Evolutionary conservation across 2,888 invertebrate species (phyloP), one percentile per base, ranked within the genome.

Genomic region (Spialia ferax): DNA sequence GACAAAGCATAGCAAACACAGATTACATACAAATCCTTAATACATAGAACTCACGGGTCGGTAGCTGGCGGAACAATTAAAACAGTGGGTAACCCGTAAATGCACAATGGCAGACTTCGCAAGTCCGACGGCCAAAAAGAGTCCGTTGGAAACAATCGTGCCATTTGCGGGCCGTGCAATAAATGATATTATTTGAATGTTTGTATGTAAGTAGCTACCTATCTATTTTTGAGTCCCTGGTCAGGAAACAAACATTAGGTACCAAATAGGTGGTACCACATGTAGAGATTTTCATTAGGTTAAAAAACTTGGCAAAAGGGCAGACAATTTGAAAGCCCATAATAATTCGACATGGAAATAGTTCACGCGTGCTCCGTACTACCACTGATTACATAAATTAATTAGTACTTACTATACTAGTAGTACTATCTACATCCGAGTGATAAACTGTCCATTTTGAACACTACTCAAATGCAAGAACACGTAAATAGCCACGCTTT

Each of bases 61-160:
- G 60, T 67, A 67, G 61, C 60, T 22, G 22, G 18, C n/a, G 50
- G 18, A 57, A 68, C 57, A 68, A 68, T 68, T 2, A 13, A 7
- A 45, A 48, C 32, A 35, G 48, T 56, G 26, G 8, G 20, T 35
- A 48, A 60, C 68, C 45, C 56, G 61, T 67, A 56, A 66, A 56
- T 59, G 38, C 20, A 60, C 65, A 66, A 60, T 66, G 4, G 45
- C 18, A 18, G 5, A 42, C 35, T 13, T 48, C 20, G 50, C 32
- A 62, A 64, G 22, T 61, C 61, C 29, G 20, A 63, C 45, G 65
- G 45, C 26, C 64, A 59, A 71, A 69, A 62, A 48, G 11, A 22
- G 64, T 70, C 50, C 63, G 60, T 71, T 73, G 78, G 70, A 84
- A 81, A 87, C 86, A 87, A 85, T 84, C 74, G 72, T 73, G n/a